A percentile compares a stretch with the other conserved stretches of the same genome.
Conservation (phyloP, 2,113 vertebrate genomes). For the Coptodon bakossiorum region DNA sequence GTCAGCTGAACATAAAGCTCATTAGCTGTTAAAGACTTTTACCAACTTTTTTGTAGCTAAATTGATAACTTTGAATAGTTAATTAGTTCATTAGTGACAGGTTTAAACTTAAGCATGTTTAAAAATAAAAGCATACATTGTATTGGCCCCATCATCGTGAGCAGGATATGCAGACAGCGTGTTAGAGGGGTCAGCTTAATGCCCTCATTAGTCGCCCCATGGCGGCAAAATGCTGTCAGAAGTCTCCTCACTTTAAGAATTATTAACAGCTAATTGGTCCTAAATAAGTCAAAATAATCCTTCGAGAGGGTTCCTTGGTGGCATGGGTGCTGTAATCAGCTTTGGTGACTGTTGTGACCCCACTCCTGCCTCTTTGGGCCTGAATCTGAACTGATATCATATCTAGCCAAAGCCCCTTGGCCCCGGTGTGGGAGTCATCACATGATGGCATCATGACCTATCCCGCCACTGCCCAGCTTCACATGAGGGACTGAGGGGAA, state of each 20-base stretch:
- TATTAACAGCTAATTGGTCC: conserved; percentile 70
- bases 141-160: neutral
- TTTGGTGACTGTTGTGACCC: conserved; percentile 68
- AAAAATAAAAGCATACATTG: neutral
- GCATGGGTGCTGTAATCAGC: conserved; percentile 62
- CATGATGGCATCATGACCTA: conserved; percentile 63
- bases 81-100: neutral
- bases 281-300: conserved; percentile 64
- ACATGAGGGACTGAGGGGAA: conserved; percentile 53
- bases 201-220: conserved; percentile 69
- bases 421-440: conserved; percentile 38
- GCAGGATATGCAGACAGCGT: neutral
- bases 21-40: neutral
- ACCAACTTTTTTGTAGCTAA: neutral
- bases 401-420: conserved; percentile 46
- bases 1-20: neutral
- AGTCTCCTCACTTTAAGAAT: conserved; percentile 65
- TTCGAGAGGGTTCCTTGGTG: conserved; percentile 25
- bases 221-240: conserved; percentile 61
- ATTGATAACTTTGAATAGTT: neutral
- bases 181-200: conserved; percentile 10
- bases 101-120: neutral
- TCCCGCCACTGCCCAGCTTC: conserved; percentile 35
- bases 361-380: conserved; percentile 38
- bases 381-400: conserved; percentile 70